Evolutionary conservation across 2,888 invertebrate species (phyloP).

Genomic region (Sisyra terminalis): DNA sequence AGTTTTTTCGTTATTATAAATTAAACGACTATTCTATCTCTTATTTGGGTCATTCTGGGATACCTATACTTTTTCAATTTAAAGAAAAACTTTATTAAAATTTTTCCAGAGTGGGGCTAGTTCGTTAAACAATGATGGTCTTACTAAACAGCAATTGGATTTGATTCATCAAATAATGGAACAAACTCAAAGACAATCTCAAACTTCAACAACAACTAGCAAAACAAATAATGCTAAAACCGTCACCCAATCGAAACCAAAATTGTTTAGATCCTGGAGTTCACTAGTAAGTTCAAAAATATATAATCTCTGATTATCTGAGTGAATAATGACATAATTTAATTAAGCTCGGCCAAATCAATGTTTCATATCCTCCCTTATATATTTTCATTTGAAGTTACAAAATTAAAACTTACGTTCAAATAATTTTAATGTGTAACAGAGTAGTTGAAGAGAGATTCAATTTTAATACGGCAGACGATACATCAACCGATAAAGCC

Average conservation of each 20-base stretch:
- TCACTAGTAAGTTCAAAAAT: slow-evolving; percentile 19
- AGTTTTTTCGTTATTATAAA: too few relatives aligned
- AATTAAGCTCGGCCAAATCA: background rate
- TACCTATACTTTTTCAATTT: too few relatives aligned
- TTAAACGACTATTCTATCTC: too few relatives aligned
- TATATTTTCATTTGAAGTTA: too few relatives aligned
- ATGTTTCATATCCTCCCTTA: too few relatives aligned
- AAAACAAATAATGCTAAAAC: slow-evolving; percentile 18
- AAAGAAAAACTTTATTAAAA: background rate
- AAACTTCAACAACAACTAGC: slow-evolving; percentile 24
- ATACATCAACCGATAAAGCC: background rate
- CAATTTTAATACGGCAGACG: background rate
- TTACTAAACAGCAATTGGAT: slow-evolving; percentile 56
- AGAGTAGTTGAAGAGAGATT: background rate
- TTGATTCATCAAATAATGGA: slow-evolving; percentile 64
- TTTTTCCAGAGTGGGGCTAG: slow-evolving; percentile 25
- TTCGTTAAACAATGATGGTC: slow-evolving; percentile 36
- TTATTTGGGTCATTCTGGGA: too few relatives aligned
- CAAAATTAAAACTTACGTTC: too few relatives aligned
- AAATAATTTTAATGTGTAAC: too few relatives aligned
- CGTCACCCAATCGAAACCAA: slow-evolving; percentile 18
- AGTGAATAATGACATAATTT: background rate
- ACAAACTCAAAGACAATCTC: slow-evolving; percentile 43
- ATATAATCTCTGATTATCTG: background rate
- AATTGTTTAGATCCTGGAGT: slow-evolving; percentile 22